Evolutionary conservation across 2,113 vertebrate genomes (phyloP).

Genomic region (Sminthopsis crassicaudata): DNA sequence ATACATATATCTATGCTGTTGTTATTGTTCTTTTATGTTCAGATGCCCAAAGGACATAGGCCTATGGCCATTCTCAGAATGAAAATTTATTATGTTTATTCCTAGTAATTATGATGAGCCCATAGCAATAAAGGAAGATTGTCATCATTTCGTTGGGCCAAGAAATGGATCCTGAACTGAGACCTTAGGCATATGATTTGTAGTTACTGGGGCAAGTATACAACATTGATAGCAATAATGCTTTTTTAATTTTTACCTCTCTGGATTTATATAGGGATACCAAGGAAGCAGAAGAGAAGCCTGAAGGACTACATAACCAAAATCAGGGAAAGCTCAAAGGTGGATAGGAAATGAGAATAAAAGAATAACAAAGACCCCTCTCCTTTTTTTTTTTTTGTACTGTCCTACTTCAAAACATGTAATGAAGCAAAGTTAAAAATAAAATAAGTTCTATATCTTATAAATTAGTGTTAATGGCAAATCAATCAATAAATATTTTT

Average conservation of each 20-base stretch:
- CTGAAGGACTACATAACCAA: not conserved
- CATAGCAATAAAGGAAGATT: slow-evolving; percentile 58
- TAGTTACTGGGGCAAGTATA: slow-evolving; percentile 2
- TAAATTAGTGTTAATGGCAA: not conserved
- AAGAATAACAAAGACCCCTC: not conserved
- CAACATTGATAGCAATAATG: not conserved
- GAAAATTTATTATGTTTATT: slow-evolving; percentile 78
- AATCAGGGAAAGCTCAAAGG: not conserved
- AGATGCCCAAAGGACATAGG: slow-evolving; percentile 63
- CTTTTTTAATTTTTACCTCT: not conserved
- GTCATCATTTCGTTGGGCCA: not conserved
- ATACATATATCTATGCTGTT: no score
- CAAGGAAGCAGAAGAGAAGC: not conserved
- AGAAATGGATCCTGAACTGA: not conserved
- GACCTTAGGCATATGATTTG: slow-evolving; percentile 4
- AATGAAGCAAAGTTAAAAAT: not conserved
- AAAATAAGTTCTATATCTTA: not conserved
- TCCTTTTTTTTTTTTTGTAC: not conserved
- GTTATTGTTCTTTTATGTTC: slow-evolving; percentile 73
- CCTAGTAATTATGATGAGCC: slow-evolving; percentile 73
- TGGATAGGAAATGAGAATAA: not conserved
- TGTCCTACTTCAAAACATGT: not conserved
- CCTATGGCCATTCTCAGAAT: slow-evolving; percentile 49
- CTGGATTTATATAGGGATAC: not conserved
- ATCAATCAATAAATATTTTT: not conserved